These are phyloP conservation scores for Stenichneumon culpator DNA, from an alignment of 2,888 invertebrate genomes.

Conservation along the genomic window DNA sequence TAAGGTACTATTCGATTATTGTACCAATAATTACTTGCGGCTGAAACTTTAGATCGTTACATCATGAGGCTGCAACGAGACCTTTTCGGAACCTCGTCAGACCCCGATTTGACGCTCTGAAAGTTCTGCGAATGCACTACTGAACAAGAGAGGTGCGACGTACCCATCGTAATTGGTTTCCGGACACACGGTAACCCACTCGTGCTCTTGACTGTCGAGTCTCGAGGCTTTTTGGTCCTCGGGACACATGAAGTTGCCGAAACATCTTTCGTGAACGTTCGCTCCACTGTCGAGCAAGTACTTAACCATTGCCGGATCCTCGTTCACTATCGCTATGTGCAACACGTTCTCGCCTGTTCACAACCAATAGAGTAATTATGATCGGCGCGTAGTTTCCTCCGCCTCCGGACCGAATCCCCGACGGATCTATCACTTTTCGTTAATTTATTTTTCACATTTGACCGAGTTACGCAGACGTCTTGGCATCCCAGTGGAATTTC, in stretches of 20 bases:
- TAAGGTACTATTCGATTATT: too few relatives aligned
- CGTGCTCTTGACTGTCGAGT: conserved; percentile 94
- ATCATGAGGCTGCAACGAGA: too few relatives aligned
- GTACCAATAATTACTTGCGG: too few relatives aligned
- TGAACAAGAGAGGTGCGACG: neutral
- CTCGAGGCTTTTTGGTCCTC: conserved; percentile 98
- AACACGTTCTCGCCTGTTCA: conserved; percentile 94
- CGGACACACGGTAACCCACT: conserved; percentile 94
- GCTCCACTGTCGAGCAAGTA: conserved; percentile 96
- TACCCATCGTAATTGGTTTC: conserved; percentile 95
- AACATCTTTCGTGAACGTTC: conserved; percentile 96
- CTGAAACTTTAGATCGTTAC: too few relatives aligned
- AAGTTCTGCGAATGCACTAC: neutral
- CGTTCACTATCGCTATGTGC: conserved; percentile 99
- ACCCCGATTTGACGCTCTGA: too few relatives aligned
- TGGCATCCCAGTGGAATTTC: conserved; percentile 10
- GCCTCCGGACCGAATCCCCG: conserved; percentile 1
- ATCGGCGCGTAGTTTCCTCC: neutral
- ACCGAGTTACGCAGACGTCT: conserved; percentile 11
- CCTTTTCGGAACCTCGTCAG: too few relatives aligned
- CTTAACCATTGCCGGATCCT: conserved; percentile 99
- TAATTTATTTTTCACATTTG: conserved; percentile 46
- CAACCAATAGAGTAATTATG: neutral
- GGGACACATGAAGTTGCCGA: conserved; percentile 98
- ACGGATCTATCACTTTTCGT: conserved; percentile 43